These are phyloP conservation scores for Epinotia brunnichana DNA, from an alignment of 2,888 invertebrate genomes.

Conservation along the genomic window DNA sequence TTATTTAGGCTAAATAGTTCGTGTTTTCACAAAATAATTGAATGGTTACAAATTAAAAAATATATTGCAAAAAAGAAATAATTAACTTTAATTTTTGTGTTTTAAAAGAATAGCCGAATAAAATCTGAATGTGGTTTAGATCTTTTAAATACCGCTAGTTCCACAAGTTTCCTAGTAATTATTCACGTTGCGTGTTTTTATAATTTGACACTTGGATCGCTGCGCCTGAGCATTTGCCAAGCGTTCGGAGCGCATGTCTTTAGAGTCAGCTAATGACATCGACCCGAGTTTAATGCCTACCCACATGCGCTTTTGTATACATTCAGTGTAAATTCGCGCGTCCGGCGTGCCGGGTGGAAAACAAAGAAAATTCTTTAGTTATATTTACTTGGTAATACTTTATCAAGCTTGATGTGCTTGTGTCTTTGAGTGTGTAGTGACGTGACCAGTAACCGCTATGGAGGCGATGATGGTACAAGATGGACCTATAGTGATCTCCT, in stretches of 20 bases:
- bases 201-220: conserved; percentile 68
- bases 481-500: conserved; percentile 74
- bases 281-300: conserved; percentile 66
- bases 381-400: conserved; percentile 15
- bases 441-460: conserved; percentile 52
- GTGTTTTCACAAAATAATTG: neutral
- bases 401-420: conserved; percentile 17
- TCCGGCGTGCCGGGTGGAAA: conserved; percentile 35
- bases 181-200: conserved; percentile 64
- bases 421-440: conserved; percentile 7
- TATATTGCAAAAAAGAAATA: neutral
- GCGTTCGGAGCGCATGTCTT: conserved; percentile 69
- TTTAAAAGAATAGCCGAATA: neutral
- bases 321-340: conserved; percentile 49
- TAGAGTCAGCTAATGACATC: conserved; percentile 77
- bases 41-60: neutral
- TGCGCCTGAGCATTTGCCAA: conserved; percentile 75
- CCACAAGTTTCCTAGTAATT: conserved; percentile 44
- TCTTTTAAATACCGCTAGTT: conserved; percentile 47
- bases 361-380: conserved; percentile 24
- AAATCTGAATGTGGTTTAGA: neutral
- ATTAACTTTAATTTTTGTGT: neutral
- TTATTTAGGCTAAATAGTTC: conserved; percentile 3
- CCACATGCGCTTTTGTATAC: conserved; percentile 62
- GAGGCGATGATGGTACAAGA: conserved; percentile 71